Percentiles rank a stretch among this genome's conserved stretches.
These are phyloP conservation scores for Drosophila austrosaltans DNA, from an alignment of 2,888 invertebrate genomes.

Conservation along the genomic window DNA sequence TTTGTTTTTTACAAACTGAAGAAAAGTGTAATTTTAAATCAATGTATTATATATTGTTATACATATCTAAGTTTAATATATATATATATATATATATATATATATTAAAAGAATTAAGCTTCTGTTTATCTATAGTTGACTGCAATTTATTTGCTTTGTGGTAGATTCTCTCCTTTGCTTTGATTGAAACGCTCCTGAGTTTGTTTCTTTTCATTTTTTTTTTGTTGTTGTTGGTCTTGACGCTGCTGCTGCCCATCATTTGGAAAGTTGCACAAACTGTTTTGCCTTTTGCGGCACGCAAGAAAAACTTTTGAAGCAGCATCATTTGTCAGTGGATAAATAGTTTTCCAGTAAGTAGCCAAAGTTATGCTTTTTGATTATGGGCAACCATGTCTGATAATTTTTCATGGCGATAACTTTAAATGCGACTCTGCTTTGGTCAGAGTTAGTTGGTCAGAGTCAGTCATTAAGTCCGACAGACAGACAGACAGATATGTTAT, in stretches of 20 bases:
- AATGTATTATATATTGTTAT: no score
- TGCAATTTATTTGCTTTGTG: not conserved
- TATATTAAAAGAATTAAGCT: no score
- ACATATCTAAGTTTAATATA: no score
- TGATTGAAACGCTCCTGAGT: slow-evolving; percentile 5
- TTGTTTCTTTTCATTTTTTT: slow-evolving; percentile 18
- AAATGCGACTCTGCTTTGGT: slow-evolving; percentile 24
- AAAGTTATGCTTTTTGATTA: slow-evolving; percentile 78
- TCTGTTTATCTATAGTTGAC: no score
- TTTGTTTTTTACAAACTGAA: no score
- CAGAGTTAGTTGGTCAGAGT: slow-evolving; percentile 4
- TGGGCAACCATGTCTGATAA: slow-evolving; percentile 62
- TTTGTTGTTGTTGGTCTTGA: slow-evolving; percentile 30
- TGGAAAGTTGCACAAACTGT: slow-evolving; percentile 73
- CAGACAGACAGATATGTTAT: slow-evolving; percentile 15
- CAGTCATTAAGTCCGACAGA: slow-evolving; percentile 28
- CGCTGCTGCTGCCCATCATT: slow-evolving; percentile 42
- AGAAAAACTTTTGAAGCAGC: slow-evolving; percentile 67
- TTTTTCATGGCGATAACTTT: slow-evolving; percentile 65
- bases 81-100: no score
- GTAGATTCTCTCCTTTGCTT: not conserved
- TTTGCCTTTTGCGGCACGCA: slow-evolving; percentile 71
- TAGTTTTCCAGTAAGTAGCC: slow-evolving; percentile 75
- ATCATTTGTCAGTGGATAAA: slow-evolving; percentile 79
- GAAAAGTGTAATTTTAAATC: no score